Percentiles rank a stretch among this genome's conserved stretches.
These are phyloP conservation scores for Baronia brevicornis DNA, from an alignment of 2,888 invertebrate genomes.

Conservation along the genomic window DNA sequence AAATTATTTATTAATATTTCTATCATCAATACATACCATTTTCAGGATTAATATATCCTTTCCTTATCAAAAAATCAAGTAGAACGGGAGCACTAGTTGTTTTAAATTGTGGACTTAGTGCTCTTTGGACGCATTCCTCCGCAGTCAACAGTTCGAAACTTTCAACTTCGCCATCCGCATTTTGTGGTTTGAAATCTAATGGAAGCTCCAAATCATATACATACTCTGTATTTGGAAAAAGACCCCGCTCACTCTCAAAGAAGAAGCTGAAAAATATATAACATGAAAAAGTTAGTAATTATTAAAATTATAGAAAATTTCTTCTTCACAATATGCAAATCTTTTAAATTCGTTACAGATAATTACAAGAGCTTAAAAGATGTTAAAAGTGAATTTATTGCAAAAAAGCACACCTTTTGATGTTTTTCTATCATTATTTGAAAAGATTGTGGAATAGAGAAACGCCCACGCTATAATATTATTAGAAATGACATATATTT, in stretches of 20 bases:
- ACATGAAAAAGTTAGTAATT: neutral
- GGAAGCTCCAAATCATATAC: slow-evolving; percentile 95
- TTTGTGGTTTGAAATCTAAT: slow-evolving; percentile 90
- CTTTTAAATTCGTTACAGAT: no score
- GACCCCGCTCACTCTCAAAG: slow-evolving; percentile 93
- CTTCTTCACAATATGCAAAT: no score
- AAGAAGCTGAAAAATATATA: slow-evolving; percentile 79
- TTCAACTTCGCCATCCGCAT: slow-evolving; percentile 96
- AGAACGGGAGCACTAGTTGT: slow-evolving; percentile 95
- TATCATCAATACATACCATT: slow-evolving; percentile 79
- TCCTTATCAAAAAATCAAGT: slow-evolving; percentile 93
- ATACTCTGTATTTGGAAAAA: slow-evolving; percentile 96
- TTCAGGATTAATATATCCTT: slow-evolving; percentile 91
- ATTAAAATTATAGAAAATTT: neutral
- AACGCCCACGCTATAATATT: no score
- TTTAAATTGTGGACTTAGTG: slow-evolving; percentile 90
- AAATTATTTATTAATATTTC: slow-evolving; percentile 4
- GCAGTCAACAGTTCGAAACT: slow-evolving; percentile 91
- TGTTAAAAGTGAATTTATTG: no score
- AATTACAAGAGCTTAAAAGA: neutral
- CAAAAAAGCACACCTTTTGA: no score
- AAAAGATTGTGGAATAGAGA: no score
- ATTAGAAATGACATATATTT: no score
- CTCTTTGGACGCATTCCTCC: slow-evolving; percentile 86
- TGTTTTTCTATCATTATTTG: no score